phyloP scores from a whole-genome alignment of 2,113 vertebrate species.

The Lepus timidus region DNA sequence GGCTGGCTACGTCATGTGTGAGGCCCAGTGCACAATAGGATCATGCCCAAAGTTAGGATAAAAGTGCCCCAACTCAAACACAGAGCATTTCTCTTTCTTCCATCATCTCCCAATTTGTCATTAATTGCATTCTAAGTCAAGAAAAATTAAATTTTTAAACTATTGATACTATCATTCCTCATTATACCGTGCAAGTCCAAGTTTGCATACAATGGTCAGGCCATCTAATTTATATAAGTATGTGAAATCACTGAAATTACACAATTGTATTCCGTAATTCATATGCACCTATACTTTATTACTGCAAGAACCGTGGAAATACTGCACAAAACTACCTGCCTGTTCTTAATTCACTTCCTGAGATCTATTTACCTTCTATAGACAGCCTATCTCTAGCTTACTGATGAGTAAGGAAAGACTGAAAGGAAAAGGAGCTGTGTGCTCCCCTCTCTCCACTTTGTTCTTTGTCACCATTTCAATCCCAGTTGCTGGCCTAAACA shows the following conservation, averaged over 20 bases:
- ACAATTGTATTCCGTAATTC: background rate
- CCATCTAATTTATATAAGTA: background rate
- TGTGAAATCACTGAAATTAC: background rate
- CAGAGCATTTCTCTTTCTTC: background rate
- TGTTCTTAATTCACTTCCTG: background rate
- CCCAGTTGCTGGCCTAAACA: background rate
- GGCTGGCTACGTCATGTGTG: rapidly evolving
- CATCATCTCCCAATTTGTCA: background rate
- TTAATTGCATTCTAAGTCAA: background rate
- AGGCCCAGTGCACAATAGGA: background rate
- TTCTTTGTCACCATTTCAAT: background rate
- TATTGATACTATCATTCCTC: background rate
- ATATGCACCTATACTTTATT: background rate
- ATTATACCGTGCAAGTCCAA: background rate
- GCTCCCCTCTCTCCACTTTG: no score
- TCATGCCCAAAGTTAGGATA: background rate
- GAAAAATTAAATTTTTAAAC: background rate
- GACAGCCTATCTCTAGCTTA: background rate
- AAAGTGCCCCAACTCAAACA: background rate
- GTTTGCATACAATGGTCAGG: background rate
- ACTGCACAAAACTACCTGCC: background rate
- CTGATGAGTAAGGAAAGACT: background rate
- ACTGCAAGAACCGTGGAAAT: background rate
- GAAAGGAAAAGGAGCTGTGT: background rate
- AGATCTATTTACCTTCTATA: background rate